Evolutionary conservation across 92 coral and sea anemone species (phyloP), one percentile per base, ranked within the genome.

Genomic region (Porites divaricata): DNA sequence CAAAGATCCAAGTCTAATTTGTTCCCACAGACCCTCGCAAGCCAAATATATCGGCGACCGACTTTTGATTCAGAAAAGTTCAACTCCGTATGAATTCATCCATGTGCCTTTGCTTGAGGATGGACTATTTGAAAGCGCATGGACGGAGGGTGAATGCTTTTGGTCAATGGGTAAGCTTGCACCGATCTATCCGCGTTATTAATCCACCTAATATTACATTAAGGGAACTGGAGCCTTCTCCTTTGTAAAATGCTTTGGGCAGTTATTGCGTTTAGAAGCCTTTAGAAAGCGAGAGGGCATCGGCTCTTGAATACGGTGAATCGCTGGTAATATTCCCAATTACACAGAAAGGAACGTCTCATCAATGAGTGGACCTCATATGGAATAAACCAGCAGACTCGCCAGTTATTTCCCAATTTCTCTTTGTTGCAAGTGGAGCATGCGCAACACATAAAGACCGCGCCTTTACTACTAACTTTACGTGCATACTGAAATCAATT

Each of bases 131-230:
- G 87, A 83, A 41, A 88, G 92, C 23, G 85, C 71, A 65, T 95
- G 98, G 98, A 91, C 87, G 35, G 89, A 90, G 76, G 98, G 98
- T 58, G 86, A 90, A 76, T 93, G 98, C 78, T 81, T 89, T 85
- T 93, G 93, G 93, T 81, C 95, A 10, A 95, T 95, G 98, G 98
- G 98, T 95, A 79, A 66, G 98, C 75, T 15, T 54, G 16, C 59
- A 54, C 59, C 2, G 59, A 54, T 54, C 59, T 15, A 11, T 0
- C 16, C 0, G 16, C 59, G 59, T 54, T 54, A 10, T 54, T 2
- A 15, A 15, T 54, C 16, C 1, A 35, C 45, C 0, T 35, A 0
- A 35, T 35, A 5, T 35, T 35, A 35, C 45, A 35, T 35, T 35
- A 35, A 35, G 7, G 45, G 45, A 35, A 35, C 6, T 35, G 0